Conservation (phyloP, 2,888 invertebrate species). For the Lucinisca nassula region DNA sequence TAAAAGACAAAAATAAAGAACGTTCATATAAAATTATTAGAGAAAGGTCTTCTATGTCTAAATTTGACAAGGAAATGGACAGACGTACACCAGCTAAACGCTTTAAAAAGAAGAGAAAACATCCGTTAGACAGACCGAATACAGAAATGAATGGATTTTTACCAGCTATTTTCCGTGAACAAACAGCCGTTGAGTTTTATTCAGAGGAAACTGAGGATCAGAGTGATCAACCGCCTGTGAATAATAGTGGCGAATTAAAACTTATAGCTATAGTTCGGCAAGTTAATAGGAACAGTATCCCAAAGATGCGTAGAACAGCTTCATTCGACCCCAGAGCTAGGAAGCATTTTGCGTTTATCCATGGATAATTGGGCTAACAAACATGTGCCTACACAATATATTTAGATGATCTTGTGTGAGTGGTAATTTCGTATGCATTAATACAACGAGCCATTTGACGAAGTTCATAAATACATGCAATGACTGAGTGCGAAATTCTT, state of each 20-base stretch:
- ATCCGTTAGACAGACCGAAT: neutral
- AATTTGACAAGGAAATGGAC: neutral
- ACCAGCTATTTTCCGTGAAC: neutral
- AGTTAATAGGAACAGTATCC: neutral
- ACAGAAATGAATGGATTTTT: neutral
- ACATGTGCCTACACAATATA: no score
- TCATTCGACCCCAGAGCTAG: no score
- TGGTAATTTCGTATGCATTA: no score
- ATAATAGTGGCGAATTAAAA: neutral
- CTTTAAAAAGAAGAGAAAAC: neutral
- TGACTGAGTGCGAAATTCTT: no score
- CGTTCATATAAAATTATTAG: neutral
- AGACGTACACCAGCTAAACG: neutral
- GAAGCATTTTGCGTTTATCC: no score
- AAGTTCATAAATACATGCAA: no score
- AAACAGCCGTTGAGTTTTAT: neutral
- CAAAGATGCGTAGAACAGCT: no score
- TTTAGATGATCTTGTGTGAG: no score
- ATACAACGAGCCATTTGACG: no score
- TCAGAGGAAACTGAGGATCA: neutral
- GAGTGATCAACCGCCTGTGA: neutral
- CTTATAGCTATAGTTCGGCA: neutral
- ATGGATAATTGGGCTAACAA: no score
- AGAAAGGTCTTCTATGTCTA: neutral
- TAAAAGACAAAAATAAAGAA: neutral